These are phyloP conservation scores for Lymantria dispar DNA, from an alignment of 2,888 invertebrate genomes.

Conservation along the genomic window DNA sequence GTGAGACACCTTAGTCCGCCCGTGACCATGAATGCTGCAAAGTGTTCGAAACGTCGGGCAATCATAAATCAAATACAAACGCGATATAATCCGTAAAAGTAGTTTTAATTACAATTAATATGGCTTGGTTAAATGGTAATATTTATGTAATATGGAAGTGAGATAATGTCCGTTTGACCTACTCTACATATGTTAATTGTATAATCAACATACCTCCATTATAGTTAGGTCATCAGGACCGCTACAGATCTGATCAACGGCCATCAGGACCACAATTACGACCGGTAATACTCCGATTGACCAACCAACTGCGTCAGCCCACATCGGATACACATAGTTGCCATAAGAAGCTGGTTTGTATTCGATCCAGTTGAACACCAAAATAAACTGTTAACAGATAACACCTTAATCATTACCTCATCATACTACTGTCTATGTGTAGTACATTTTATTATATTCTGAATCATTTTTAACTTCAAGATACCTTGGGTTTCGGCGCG, in stretches of 20 bases:
- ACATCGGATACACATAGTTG: conserved; percentile 88
- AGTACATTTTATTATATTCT: too few relatives aligned
- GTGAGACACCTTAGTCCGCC: too few relatives aligned
- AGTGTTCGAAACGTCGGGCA: too few relatives aligned
- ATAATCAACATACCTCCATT: conserved; percentile 58
- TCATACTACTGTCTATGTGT: too few relatives aligned
- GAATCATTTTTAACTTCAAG: too few relatives aligned
- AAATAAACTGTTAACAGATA: conserved; percentile 82
- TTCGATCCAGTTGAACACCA: conserved; percentile 91
- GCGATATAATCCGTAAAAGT: too few relatives aligned
- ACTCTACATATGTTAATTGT: not conserved
- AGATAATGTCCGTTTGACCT: not conserved
- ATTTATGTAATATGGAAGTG: not conserved
- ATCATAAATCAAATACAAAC: too few relatives aligned
- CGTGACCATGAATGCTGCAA: too few relatives aligned
- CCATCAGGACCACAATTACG: conserved; percentile 84
- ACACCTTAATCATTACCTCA: not conserved
- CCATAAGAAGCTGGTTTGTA: conserved; percentile 89
- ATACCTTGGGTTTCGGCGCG: too few relatives aligned
- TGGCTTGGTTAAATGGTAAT: not conserved
- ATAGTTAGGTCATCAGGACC: conserved; percentile 82
- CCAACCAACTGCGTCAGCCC: conserved; percentile 92
- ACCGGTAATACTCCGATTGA: conserved; percentile 88
- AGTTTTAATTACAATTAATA: not conserved
- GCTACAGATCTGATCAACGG: conserved; percentile 79